phyloP scores from a whole-genome alignment of 1,140 invertebrate genomes.

The Cydia splendana region DNA sequence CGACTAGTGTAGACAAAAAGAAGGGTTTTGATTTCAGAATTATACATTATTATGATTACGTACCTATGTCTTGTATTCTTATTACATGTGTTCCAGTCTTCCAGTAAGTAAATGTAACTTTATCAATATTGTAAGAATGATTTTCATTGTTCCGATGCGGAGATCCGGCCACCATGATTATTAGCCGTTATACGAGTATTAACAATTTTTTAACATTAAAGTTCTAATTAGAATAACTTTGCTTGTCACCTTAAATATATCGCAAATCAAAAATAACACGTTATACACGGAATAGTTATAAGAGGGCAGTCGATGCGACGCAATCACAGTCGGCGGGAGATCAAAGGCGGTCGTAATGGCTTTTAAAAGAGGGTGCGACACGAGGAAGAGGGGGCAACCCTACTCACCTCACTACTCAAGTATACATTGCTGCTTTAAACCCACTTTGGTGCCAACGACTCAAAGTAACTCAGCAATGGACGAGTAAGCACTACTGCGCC shows the following conservation, averaged over 20 bases:
- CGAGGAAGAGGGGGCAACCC: background rate
- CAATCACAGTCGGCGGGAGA: conserved; percentile 11
- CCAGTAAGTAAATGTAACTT: no score
- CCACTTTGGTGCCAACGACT: background rate
- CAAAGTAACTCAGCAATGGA: background rate
- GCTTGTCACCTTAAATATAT: background rate
- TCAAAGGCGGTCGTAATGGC: conserved; percentile 45
- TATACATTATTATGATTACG: no score
- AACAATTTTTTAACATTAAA: no score
- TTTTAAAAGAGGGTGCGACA: conserved; percentile 47
- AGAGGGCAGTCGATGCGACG: conserved; percentile 19
- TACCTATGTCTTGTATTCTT: no score
- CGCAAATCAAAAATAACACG: conserved; percentile 3
- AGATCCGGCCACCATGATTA: no score
- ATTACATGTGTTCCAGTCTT: no score
- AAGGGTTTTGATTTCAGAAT: no score
- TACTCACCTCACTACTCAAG: background rate
- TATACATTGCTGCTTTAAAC: background rate
- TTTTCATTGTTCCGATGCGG: no score
- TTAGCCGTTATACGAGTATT: no score
- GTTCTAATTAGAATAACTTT: background rate
- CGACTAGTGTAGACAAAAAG: no score
- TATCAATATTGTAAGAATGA: no score
- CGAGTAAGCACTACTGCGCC: background rate
- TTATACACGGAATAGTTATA: conserved; percentile 1